Evolutionary conservation across 2,797 vertebrate genomes (phyloP), one percentile per base, ranked within the genome.

Genomic region (Fundulus diaphanus): DNA sequence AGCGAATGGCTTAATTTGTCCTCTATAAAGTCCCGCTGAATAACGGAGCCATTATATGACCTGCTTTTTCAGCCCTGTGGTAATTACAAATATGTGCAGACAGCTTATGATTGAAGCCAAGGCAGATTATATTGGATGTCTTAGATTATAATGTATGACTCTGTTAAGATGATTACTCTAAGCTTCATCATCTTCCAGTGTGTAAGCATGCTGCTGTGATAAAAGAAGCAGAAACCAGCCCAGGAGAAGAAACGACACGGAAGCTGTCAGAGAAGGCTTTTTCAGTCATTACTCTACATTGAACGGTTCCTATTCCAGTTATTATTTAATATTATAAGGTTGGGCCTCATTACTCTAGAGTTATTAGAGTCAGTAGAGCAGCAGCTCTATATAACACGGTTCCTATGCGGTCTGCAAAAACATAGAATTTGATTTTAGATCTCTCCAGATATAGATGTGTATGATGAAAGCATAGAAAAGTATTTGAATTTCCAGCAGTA

Each of bases 151-250:
- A 49, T 1, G 33, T 42, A 42, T 42, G 63, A 42, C 24, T 42
- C 12, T n/a, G 63, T 40, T 46, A 56, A 70, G 70, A 56, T 44
- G 1, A 51, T 68, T 52, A 46, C 42, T 80, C 42, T 35, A 48
- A 74, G 61, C 7, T 16, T 37, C 35, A 22, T 77, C 65, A 57
- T 16, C 35, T 71, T 65, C 33, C 44, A 63, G 29, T 52, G 37
- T 52, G 66, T 40, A 68, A 83, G 76, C 76, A 65, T 51, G 61
- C 49, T 48, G 12, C 40, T 35, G 56, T 52, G 49, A 52, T 52
- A 44, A 71, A 46, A 37, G 52, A 54, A 5, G 31, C n/a, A 65
- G 27, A 76, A 37, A 16, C 5, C 1, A 37, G 27, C 63, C 70
- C 66, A 49, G 56, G 29, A 59, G 22, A 52, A 63, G 54, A 70